phyloP scores from a whole-genome alignment of 2,113 vertebrate genomes.

The Bujurquina vittata region DNA sequence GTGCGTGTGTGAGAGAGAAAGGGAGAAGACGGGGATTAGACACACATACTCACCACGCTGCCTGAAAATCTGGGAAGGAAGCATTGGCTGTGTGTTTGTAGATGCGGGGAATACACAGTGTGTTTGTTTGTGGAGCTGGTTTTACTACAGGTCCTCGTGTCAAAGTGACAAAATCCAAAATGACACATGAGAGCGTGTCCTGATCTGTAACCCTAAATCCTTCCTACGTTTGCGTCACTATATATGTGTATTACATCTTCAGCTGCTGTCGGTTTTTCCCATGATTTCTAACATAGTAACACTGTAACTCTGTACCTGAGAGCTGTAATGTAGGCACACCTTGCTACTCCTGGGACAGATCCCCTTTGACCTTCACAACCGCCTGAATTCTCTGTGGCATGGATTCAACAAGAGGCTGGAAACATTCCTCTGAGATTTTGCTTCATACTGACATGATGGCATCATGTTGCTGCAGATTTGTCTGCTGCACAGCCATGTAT shows the following conservation, averaged over 20 bases:
- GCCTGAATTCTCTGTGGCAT: background rate
- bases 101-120: background rate
- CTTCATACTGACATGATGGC: background rate
- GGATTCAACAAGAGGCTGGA: background rate
- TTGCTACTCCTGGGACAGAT: background rate
- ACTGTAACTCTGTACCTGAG: background rate
- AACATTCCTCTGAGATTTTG: background rate
- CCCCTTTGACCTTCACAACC: background rate
- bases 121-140: background rate
- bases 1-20: background rate
- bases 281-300: background rate
- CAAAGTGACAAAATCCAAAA: background rate
- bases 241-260: background rate
- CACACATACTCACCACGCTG: background rate
- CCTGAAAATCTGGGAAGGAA: constrained; percentile 8
- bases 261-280: background rate
- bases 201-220: background rate
- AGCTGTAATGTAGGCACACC: background rate
- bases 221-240: background rate
- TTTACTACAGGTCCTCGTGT: background rate
- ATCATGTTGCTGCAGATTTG: background rate
- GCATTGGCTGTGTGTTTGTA: background rate
- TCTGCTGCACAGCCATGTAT: background rate
- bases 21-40: background rate
- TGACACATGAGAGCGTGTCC: background rate